Percentiles rank a stretch among this genome's conserved stretches.
Evolutionary conservation across 2,797 vertebrate species (phyloP).

Genomic region (Xerus rutilus): DNA sequence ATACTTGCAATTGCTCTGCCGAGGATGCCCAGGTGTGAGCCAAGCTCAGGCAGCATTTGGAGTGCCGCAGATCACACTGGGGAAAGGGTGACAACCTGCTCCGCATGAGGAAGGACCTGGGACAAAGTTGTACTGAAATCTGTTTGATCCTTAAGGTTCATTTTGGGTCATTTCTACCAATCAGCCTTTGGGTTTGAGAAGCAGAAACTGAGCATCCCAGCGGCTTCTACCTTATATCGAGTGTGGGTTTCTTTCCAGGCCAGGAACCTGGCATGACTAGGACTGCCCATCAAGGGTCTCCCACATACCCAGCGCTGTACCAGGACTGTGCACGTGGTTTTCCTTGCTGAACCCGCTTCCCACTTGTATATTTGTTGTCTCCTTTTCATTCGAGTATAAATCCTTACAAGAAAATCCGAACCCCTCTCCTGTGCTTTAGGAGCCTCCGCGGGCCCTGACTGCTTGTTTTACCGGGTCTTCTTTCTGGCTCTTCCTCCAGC

Average conservation of each 20-base stretch:
- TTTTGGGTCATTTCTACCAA: slow-evolving; percentile 51
- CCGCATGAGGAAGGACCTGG: slow-evolving; percentile 12
- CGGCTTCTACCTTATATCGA: not conserved
- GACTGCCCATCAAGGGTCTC: too few species aligned
- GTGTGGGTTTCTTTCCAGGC: not conserved
- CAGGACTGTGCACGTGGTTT: not conserved
- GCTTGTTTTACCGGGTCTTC: fast-evolving
- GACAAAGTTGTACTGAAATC: slow-evolving; percentile 29
- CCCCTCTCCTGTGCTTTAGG: fast-evolving
- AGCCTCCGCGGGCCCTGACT: too few species aligned
- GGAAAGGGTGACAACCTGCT: slow-evolving; percentile 48
- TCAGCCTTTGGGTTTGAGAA: not conserved
- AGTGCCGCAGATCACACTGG: slow-evolving; percentile 15
- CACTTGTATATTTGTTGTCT: not conserved
- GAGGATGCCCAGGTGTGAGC: not conserved
- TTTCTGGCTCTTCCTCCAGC: not conserved
- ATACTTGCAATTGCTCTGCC: not conserved
- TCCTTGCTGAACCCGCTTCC: not conserved
- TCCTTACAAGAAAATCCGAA: not conserved
- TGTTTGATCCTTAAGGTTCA: slow-evolving; percentile 69
- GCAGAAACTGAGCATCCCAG: not conserved
- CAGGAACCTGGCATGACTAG: not conserved
- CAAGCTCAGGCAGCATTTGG: slow-evolving; percentile 45
- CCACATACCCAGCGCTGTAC: not conserved
- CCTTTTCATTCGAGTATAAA: not conserved